A percentile compares a stretch with the other conserved stretches of the same genome.
Conservation (phyloP, 1,140 invertebrate species). For the Brachionus rotundiformis region DNA sequence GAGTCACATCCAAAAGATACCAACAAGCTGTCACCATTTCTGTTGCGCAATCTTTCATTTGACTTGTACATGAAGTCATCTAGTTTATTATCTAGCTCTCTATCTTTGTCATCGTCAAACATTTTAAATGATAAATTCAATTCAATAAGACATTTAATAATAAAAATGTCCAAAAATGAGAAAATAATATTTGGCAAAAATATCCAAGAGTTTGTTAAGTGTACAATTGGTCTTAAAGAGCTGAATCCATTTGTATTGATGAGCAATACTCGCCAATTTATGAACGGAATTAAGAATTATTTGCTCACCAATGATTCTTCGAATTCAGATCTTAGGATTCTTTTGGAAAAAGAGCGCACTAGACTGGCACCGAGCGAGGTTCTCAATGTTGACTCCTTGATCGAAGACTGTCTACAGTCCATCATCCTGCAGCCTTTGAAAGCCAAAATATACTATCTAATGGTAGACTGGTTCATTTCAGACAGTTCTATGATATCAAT, state of each 20-base stretch:
- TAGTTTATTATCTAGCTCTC: neutral
- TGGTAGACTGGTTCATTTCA: slow-evolving; percentile 16
- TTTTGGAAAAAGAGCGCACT: neutral
- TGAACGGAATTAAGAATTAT: slow-evolving; percentile 40
- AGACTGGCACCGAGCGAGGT: neutral
- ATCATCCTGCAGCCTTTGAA: slow-evolving; percentile 25
- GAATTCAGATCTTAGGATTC: neutral
- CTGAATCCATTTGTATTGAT: slow-evolving; percentile 24
- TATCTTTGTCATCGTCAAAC: neutral
- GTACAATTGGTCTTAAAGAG: neutral
- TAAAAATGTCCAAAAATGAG: slow-evolving; percentile 40
- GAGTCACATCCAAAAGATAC: neutral
- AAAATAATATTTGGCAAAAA: slow-evolving; percentile 30
- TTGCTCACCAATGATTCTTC: neutral
- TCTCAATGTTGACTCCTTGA: neutral
- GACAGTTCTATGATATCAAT: neutral
- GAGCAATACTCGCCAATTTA: slow-evolving; percentile 24
- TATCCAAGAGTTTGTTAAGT: slow-evolving; percentile 27
- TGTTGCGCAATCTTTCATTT: slow-evolving; percentile 20
- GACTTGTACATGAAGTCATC: slow-evolving; percentile 37
- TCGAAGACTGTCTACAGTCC: slow-evolving; percentile 29
- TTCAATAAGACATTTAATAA: slow-evolving; percentile 21
- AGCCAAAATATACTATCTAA: slow-evolving; percentile 19
- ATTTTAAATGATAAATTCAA: neutral
- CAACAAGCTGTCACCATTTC: neutral